Conservation (phyloP, 2,113 vertebrate species). For the Aptenodytes forsteri region DNA sequence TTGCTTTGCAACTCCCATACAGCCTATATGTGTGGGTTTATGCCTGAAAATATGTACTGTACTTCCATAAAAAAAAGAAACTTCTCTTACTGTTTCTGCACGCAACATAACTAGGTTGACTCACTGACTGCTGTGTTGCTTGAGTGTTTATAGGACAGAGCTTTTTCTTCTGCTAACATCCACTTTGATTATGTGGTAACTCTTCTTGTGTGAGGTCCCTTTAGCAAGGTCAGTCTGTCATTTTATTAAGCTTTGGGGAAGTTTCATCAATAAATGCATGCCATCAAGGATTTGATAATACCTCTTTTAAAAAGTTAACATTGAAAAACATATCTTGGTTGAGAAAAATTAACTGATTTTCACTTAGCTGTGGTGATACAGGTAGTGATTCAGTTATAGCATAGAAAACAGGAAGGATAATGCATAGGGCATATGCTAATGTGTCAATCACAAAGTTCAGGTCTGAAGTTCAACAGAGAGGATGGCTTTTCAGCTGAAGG, state of each 20-base stretch:
- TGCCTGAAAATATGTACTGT: not conserved
- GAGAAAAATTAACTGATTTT: not conserved
- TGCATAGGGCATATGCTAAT: fast-evolving
- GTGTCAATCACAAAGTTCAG: not conserved
- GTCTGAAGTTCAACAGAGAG: not conserved
- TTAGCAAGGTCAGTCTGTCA: not conserved
- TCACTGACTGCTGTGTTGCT: not conserved
- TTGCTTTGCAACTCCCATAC: not conserved
- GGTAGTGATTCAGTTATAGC: not conserved
- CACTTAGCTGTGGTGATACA: no score
- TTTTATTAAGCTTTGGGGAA: not conserved
- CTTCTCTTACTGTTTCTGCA: not conserved
- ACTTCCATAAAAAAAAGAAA: not conserved
- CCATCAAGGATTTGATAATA: not conserved
- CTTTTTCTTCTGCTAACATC: not conserved
- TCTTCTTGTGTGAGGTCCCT: not conserved
- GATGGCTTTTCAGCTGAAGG: not conserved
- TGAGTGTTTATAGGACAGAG: not conserved
- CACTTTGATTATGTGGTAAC: not conserved
- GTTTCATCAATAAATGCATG: not conserved
- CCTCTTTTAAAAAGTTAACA: not conserved
- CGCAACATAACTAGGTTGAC: not conserved
- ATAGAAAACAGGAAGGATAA: not conserved
- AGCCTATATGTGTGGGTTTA: not conserved
- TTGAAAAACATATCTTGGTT: not conserved